A percentile compares a stretch with the other conserved stretches of the same genome.
phyloP scores from a whole-genome alignment of 2,113 vertebrate species.

The Lucifuga dentata region DNA sequence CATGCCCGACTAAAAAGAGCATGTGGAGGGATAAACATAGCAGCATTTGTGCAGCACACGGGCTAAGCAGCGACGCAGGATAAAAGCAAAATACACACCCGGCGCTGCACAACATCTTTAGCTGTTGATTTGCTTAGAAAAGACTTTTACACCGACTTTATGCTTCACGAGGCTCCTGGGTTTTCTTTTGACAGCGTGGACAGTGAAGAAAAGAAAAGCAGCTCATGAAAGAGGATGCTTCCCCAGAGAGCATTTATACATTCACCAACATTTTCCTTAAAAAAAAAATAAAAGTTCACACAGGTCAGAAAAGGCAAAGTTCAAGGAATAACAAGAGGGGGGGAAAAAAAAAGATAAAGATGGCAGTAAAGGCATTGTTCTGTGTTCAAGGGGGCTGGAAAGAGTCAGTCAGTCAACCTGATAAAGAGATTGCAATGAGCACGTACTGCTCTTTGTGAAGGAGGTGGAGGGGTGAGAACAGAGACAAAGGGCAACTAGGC shows the following conservation, averaged over 20 bases:
- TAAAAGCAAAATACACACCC: conserved; percentile 1
- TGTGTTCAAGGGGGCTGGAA: neutral
- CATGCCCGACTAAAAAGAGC: conserved; percentile 24
- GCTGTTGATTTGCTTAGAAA: conserved; percentile 23
- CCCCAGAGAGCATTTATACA: neutral
- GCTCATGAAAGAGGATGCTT: conserved; percentile 6
- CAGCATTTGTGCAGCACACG: conserved; percentile 32
- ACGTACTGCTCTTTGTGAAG: conserved; percentile 7
- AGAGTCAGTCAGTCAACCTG: conserved; percentile 35
- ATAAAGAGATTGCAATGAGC: neutral
- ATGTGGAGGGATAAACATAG: conserved; percentile 42
- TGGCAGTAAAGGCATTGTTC: neutral
- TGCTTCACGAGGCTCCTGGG: neutral
- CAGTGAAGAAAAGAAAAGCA: neutral
- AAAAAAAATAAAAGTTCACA: neutral
- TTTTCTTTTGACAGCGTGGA: neutral
- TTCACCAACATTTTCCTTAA: neutral
- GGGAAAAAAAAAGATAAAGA: neutral
- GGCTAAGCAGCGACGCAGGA: conserved; percentile 24
- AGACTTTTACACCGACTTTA: conserved; percentile 18
- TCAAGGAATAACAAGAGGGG: neutral
- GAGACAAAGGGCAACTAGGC: conserved; percentile 29
- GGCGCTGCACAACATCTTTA: neutral
- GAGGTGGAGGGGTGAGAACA: conserved; percentile 5
- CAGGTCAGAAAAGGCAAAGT: neutral